Conservation (phyloP, 2,113 vertebrate genomes). For the Elephas maximus region DNA sequence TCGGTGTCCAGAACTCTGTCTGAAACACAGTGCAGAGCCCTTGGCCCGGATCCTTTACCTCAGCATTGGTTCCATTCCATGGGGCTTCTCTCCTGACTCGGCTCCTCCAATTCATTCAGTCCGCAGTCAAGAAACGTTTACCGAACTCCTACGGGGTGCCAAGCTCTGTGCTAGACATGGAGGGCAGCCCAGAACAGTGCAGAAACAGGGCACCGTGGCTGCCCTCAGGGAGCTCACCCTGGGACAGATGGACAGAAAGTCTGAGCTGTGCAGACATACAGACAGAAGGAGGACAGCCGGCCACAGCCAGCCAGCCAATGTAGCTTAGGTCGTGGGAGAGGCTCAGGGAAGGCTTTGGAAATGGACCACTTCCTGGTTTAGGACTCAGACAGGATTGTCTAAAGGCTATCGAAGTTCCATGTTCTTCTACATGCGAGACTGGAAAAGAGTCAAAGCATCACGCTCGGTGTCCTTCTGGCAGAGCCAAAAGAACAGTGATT, state of each 20-base stretch:
- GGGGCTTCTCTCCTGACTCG: not conserved
- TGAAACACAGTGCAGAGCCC: not conserved
- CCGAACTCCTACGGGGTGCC: not conserved
- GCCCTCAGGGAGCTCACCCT: not conserved
- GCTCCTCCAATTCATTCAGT: not conserved
- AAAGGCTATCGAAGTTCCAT: not conserved
- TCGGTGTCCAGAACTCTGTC: not conserved
- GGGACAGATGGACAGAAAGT: not conserved
- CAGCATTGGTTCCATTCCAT: not conserved
- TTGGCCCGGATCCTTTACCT: not conserved
- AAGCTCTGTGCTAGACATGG: not conserved
- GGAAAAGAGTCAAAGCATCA: not conserved
- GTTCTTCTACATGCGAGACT: not conserved
- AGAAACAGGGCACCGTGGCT: not conserved
- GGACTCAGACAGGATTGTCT: not conserved
- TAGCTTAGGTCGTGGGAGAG: not conserved
- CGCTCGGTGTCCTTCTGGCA: not conserved
- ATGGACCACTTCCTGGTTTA: not conserved
- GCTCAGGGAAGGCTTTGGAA: not conserved
- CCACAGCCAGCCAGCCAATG: accelerated
- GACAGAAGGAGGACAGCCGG: not conserved
- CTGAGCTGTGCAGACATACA: accelerated
- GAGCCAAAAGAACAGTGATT: not conserved
- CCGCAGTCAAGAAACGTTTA: not conserved
- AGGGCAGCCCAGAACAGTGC: not conserved